Evolutionary conservation across 2,113 vertebrate species (phyloP), one percentile per base, ranked within the genome.

Genomic region (Pelecanus crispus): DNA sequence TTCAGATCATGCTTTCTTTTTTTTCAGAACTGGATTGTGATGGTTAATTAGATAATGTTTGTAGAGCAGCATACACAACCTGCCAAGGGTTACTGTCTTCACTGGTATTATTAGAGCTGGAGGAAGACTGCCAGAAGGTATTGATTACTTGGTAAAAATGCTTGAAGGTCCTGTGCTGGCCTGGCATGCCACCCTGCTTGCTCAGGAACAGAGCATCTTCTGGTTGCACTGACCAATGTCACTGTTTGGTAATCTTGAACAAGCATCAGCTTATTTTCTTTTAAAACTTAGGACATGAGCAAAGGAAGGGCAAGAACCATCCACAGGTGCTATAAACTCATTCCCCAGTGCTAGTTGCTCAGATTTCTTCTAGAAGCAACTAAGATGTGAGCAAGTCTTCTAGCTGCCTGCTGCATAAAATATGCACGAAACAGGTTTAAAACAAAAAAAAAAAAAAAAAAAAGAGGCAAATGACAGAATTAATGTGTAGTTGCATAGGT

Each of bases 91-190:
- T 94, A 56, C 34, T 78, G 71, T 86, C 63, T 85, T 91, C 15
- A 0, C 67, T 90, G 81, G 63, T 87, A 77, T 83, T 95, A 71
- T 80, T 94, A 90, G 84, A 86, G 74, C 53, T 82, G 62, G 89
- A 94, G 66, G 71, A 88, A 92, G 24, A 40, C 29, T 90, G 89
- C 78, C 94, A 95, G 95, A 78, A 97, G 50, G 55, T 83, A 95
- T 93, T 74, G 96, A 95, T 94, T 83, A 52, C 81, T 90, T 80
- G 74, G 91, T 97, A 88, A 96, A 97, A 97, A 95, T 61, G 47
- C 77, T 55, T 40, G 49, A 32, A 63, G 40, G 52, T 40, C 13
- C 40, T 6, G 22, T 34, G 61, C 83, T 91, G 72, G 31, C 28
- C 49, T 71, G 50, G 32, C 49, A 7, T 17, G 10, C 31, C 42